phyloP scores from a whole-genome alignment of 2,888 invertebrate species.

The Glaucopsyche alexis region DNA sequence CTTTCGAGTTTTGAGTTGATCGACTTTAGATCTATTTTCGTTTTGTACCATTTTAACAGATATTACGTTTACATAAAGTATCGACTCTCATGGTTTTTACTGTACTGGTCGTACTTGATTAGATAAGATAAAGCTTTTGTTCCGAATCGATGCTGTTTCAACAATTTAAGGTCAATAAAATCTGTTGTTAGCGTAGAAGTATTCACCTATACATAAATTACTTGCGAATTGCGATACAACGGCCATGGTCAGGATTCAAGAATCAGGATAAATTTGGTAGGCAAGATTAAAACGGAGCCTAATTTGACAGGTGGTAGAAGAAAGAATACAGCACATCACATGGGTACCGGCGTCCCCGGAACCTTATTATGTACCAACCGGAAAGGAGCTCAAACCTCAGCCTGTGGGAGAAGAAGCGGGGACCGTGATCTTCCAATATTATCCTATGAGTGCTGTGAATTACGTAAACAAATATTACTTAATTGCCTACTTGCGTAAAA shows the following conservation, averaged over 20 bases:
- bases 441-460: slow-evolving; percentile 92
- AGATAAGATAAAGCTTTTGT: slow-evolving; percentile 1
- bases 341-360: slow-evolving; percentile 87
- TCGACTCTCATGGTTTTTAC: too few relatives aligned
- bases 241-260: neutral
- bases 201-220: neutral
- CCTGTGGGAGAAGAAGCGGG: slow-evolving; percentile 93
- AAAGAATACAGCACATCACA: slow-evolving; percentile 88
- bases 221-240: neutral
- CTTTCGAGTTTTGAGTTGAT: too few relatives aligned
- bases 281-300: neutral
- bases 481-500: neutral
- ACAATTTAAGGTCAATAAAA: neutral
- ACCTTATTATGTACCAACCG: slow-evolving; percentile 88
- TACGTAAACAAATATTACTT: slow-evolving; percentile 82
- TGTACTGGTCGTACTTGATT: neutral
- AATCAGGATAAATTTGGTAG: neutral
- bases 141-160: neutral
- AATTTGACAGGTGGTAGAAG: slow-evolving; percentile 85
- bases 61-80: too few relatives aligned
- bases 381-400: slow-evolving; percentile 89
- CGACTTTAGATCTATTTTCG: too few relatives aligned
- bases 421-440: slow-evolving; percentile 90
- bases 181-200: neutral
- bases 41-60: too few relatives aligned